These are phyloP conservation scores for Peromyscus californicus DNA, from an alignment of 2,113 vertebrate genomes.

Conservation along the genomic window DNA sequence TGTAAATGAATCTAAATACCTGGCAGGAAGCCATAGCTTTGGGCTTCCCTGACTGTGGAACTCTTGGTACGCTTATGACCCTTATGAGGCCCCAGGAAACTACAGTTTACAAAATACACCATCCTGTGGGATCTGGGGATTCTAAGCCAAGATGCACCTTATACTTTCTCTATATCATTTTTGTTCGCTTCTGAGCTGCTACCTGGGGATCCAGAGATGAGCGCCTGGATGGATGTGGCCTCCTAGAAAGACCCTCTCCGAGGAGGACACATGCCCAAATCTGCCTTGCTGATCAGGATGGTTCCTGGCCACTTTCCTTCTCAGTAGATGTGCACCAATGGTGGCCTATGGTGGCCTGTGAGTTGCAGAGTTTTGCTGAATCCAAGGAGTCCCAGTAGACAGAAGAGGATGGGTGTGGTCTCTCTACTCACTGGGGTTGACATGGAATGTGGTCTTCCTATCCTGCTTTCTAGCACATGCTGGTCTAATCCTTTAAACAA, in stretches of 20 bases:
- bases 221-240: background rate
- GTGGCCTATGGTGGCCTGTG: background rate
- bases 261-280: background rate
- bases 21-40: conserved; percentile 59
- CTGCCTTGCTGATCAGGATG: background rate
- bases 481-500: conserved; percentile 69
- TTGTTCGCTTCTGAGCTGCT: background rate
- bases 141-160: background rate
- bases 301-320: background rate
- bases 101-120: conserved; percentile 35
- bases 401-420: background rate
- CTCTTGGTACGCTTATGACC: conserved; percentile 30
- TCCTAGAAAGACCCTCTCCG: background rate
- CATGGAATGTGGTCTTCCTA: conserved; percentile 69
- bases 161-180: background rate
- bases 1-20: conserved; percentile 73
- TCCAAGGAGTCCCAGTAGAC: background rate
- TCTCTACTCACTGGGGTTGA: background rate
- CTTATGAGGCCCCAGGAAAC: conserved; percentile 16
- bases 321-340: background rate
- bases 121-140: background rate
- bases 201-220: background rate
- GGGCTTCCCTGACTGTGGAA: conserved; percentile 35
- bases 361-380: background rate
- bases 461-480: conserved; percentile 72